A percentile compares a stretch with the other conserved stretches of the same genome.
Evolutionary conservation across 2,113 vertebrate species (phyloP).

Genomic region (Castor canadensis): DNA sequence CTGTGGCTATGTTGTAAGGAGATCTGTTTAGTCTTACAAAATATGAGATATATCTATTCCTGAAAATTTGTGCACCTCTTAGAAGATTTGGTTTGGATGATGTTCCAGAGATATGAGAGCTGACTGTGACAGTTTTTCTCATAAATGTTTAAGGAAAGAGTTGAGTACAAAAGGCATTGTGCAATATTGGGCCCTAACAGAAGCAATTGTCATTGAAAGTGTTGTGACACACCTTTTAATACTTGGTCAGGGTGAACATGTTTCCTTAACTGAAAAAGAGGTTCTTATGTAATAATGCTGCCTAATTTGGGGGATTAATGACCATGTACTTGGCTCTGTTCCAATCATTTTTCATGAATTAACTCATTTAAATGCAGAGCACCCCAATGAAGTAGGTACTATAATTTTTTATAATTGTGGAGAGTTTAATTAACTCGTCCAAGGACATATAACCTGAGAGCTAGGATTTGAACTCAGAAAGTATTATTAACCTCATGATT

Average conservation of each 20-base stretch:
- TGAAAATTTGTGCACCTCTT: neutral
- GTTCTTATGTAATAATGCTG: neutral
- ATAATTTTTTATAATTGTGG: neutral
- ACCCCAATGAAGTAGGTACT: neutral
- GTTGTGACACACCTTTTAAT: neutral
- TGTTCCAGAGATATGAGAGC: neutral
- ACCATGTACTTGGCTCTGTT: neutral
- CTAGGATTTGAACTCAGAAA: neutral
- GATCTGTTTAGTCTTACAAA: neutral
- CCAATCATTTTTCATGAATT: neutral
- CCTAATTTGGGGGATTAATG: neutral
- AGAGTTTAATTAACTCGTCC: neutral
- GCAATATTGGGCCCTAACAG: neutral
- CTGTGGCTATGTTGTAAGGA: neutral
- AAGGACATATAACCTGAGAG: neutral
- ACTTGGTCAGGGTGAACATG: neutral
- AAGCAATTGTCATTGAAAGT: neutral
- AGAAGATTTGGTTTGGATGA: neutral
- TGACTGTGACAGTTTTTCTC: neutral
- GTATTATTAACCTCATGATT: neutral
- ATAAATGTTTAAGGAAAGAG: neutral
- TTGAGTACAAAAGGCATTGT: neutral
- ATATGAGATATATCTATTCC: neutral
- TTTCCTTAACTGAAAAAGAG: neutral
- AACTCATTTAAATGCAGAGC: neutral